These are phyloP conservation scores for Mus minutoides DNA, from an alignment of 2,797 vertebrate genomes.

Conservation along the genomic window DNA sequence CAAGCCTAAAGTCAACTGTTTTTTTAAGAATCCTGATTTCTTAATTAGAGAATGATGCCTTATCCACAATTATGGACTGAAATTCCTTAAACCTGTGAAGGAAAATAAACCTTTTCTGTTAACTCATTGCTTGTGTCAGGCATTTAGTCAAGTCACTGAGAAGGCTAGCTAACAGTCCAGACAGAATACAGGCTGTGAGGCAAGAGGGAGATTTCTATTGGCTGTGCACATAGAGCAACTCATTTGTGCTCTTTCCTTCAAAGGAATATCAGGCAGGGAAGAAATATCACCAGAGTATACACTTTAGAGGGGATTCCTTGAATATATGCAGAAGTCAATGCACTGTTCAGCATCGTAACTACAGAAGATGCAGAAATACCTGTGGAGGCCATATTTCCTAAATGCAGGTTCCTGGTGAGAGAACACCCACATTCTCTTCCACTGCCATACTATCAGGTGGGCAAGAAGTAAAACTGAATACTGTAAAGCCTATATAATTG, in stretches of 20 bases:
- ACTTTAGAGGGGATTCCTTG: too few relatives aligned
- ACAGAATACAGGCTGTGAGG: not conserved
- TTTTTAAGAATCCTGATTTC: not conserved
- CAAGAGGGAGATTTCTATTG: not conserved
- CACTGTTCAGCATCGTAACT: not conserved
- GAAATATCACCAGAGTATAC: not conserved
- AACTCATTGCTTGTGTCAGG: not conserved
- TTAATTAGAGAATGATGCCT: not conserved
- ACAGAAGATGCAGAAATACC: too few relatives aligned
- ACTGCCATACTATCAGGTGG: too few relatives aligned
- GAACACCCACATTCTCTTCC: not conserved
- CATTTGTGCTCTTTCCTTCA: not conserved
- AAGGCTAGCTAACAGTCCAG: not conserved
- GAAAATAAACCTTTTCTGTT: not conserved
- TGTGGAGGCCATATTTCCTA: too few relatives aligned
- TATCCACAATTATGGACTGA: not conserved
- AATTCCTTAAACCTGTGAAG: not conserved
- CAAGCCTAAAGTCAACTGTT: not conserved
- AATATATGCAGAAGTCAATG: too few relatives aligned
- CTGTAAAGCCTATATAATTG: not conserved
- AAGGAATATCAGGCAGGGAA: not conserved
- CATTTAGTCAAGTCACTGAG: not conserved
- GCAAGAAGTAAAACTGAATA: not conserved
- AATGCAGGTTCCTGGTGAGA: not conserved
- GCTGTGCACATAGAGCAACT: not conserved